A percentile compares a stretch with the other conserved stretches of the same genome.
Conservation (phyloP, 2,113 vertebrate genomes). For the Stegastes partitus region DNA sequence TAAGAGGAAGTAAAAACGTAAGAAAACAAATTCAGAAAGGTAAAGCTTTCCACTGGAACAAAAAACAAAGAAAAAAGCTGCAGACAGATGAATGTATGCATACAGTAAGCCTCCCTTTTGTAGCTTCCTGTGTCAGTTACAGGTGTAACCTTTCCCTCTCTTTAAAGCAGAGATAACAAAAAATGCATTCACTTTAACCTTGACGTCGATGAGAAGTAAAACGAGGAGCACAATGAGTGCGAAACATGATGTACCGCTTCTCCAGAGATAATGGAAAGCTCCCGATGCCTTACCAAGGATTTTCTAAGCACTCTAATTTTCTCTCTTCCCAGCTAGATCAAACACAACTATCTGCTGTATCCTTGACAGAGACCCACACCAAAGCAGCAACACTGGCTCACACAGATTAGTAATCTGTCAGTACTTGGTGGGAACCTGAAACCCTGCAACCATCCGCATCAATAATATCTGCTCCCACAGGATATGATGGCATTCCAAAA, state of each 20-base stretch:
- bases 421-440: slow-evolving; percentile 67
- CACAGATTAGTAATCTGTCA: slow-evolving; percentile 69
- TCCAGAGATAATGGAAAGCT: slow-evolving; percentile 47
- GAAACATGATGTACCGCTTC: slow-evolving; percentile 31
- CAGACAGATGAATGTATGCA: slow-evolving; percentile 40
- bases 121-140: slow-evolving; percentile 30
- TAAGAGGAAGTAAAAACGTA: slow-evolving; percentile 55
- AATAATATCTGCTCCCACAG: slow-evolving; percentile 60
- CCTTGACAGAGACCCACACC: slow-evolving; percentile 73
- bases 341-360: slow-evolving; percentile 61
- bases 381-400: slow-evolving; percentile 70
- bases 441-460: slow-evolving; percentile 42
- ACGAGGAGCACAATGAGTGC: slow-evolving; percentile 9
- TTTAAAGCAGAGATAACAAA: slow-evolving; percentile 14
- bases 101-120: slow-evolving; percentile 22
- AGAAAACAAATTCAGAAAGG: slow-evolving; percentile 12
- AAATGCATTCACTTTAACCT: slow-evolving; percentile 31
- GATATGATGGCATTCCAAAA: slow-evolving; percentile 63
- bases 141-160: slow-evolving; percentile 41
- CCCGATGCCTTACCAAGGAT: slow-evolving; percentile 55
- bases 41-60: background rate
- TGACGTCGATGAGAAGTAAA: slow-evolving; percentile 7
- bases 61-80: too few relatives aligned
- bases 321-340: slow-evolving; percentile 68
- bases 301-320: slow-evolving; percentile 69